Conservation (phyloP, 2,113 vertebrate genomes). For the Capreolus pygargus region DNA sequence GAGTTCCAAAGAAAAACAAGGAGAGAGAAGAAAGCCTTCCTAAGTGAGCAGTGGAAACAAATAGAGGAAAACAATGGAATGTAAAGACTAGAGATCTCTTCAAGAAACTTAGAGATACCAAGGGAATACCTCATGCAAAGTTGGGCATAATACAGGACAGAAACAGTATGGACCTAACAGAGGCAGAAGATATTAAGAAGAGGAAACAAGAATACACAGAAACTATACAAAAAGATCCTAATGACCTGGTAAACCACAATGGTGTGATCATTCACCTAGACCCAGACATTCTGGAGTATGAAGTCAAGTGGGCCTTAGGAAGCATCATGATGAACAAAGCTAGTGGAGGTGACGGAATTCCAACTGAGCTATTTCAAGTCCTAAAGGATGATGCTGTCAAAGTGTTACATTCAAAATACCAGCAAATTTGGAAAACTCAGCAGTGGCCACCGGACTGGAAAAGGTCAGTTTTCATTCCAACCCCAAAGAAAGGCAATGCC, state of each 20-base stretch:
- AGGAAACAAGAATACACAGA: neutral
- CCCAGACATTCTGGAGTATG: neutral
- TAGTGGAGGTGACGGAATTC: neutral
- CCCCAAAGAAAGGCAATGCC: neutral
- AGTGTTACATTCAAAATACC: neutral
- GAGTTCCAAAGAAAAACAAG: neutral
- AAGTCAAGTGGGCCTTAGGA: neutral
- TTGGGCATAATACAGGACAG: neutral
- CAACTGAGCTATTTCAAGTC: neutral
- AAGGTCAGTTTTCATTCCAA: neutral
- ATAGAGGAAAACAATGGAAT: neutral
- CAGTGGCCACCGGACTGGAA: neutral
- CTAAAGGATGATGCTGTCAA: neutral
- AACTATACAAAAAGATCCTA: neutral
- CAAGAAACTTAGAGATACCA: neutral
- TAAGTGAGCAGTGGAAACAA: neutral
- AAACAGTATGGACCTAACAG: neutral
- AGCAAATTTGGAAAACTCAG: neutral
- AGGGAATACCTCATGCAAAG: neutral
- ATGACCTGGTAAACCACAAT: neutral
- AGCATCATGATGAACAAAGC: neutral
- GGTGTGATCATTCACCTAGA: neutral
- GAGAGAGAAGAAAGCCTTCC: neutral
- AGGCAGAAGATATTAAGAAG: neutral
- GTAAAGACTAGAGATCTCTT: neutral